Base-by-base conservation (phyloP, 2,888 invertebrate genomes). In the Didymodactylos carnosus region DNA sequence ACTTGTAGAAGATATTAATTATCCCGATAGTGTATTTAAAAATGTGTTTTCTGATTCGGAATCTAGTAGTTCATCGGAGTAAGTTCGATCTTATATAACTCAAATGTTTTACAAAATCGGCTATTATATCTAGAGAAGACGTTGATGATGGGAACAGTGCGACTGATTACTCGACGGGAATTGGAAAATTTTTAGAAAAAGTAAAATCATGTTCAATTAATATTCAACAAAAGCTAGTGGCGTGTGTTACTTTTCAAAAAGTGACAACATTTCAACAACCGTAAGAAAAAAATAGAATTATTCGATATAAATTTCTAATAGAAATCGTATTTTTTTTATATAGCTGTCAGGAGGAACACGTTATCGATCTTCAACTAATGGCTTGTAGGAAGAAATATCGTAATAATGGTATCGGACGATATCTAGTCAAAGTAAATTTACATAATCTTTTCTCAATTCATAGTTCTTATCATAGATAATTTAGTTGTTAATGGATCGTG, bases 331-430 rank as follows among this genome's bases (percentile, higher is more conserved):
- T n/a, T n/a, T n/a, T n/a, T n/a, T n/a, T n/a, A n/a, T n/a, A n/a
- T n/a, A n/a, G n/a, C n/a, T n/a, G n/a, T 27, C 69, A 72, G 35
- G 72, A 70, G 25, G 75, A 72, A 39, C 41, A 43, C 13, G 29
- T 75, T 2, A 29, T 75, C 40, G 72, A 75, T 51, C 51, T 75
- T 39, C 40, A 53, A 29, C n/a, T 75, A 23, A 14, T 75, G 11
- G 49, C 49, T 23, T 71, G 71, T 23, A 53, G 75, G 27, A 69
- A 72, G 7, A 72, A 72, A 41, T 75, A 29, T 69, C 72, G 75
- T 69, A 72, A 72, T 16, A 39, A 19, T 29, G 62, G 69, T n/a
- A 75, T 75, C 10, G 75, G 72, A 39, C 62, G 69, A n/a, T 10
- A 46, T 25, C 23, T 75, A 25, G 46, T 75, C 7, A 49, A 69